Evolutionary conservation across 2,888 invertebrate species (phyloP).

Genomic region (Epiblema foenella): DNA sequence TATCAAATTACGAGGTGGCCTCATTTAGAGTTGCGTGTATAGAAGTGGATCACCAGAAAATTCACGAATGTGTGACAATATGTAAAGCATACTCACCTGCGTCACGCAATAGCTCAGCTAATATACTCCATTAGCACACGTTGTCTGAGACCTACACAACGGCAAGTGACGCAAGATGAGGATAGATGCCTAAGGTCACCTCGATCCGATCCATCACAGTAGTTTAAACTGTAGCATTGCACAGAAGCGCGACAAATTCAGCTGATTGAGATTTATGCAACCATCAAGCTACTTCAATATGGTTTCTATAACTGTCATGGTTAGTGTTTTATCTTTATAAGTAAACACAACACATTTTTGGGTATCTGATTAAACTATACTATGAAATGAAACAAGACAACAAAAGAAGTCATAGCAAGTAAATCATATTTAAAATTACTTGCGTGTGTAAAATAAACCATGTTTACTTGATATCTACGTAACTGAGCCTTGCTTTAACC

Average conservation of each 20-base stretch:
- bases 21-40: slow-evolving; percentile 24
- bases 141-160: slow-evolving; percentile 3
- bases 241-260: slow-evolving; percentile 58
- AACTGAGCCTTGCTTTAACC: not conserved
- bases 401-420: not conserved
- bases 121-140: slow-evolving; percentile 65
- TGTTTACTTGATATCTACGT: not conserved
- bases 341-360: not conserved
- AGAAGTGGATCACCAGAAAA: slow-evolving; percentile 62
- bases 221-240: slow-evolving; percentile 51
- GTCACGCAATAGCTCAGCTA: slow-evolving; percentile 63
- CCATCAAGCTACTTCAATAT: slow-evolving; percentile 48
- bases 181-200: slow-evolving; percentile 58
- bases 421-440: not conserved
- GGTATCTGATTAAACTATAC: not conserved
- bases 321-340: slow-evolving; percentile 5
- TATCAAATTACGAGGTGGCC: slow-evolving; percentile 24
- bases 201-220: slow-evolving; percentile 52
- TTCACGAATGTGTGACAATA: slow-evolving; percentile 65
- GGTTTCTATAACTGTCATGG: not conserved
- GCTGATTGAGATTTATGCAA: slow-evolving; percentile 62
- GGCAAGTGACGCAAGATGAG: slow-evolving; percentile 45
- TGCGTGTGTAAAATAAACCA: not conserved
- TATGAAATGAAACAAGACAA: not conserved
- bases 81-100: slow-evolving; percentile 56